These are phyloP conservation scores for Protobothrops mucrosquamatus DNA, from an alignment of 2,113 vertebrate species.

Conservation along the genomic window DNA sequence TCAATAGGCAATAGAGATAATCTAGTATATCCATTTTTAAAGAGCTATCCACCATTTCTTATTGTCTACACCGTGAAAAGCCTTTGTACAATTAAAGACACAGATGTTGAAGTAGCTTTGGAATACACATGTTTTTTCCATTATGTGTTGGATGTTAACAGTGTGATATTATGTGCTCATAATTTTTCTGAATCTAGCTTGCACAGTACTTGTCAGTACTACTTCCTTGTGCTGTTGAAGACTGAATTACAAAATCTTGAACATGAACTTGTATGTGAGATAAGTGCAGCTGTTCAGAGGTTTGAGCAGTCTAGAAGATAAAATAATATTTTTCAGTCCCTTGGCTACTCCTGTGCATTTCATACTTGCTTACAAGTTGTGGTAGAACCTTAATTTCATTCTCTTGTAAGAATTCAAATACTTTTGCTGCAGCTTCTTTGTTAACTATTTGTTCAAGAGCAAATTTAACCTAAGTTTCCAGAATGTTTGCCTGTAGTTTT, in stretches of 20 bases:
- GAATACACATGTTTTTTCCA: not conserved
- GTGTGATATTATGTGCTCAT: not conserved
- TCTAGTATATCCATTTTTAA: not conserved
- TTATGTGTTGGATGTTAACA: not conserved
- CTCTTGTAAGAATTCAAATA: not conserved
- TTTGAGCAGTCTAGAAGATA: not conserved
- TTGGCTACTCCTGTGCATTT: not conserved
- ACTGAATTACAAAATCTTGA: not conserved
- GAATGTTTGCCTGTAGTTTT: not conserved
- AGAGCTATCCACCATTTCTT: not conserved
- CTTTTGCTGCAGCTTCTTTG: not conserved
- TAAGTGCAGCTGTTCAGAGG: not conserved
- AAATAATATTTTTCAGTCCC: not conserved
- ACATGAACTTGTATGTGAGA: not conserved
- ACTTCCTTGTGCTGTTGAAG: not conserved
- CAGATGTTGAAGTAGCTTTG: not conserved
- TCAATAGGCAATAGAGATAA: not conserved
- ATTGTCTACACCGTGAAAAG: not conserved
- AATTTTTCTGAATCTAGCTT: not conserved
- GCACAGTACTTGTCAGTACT: not conserved
- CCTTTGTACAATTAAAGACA: not conserved
- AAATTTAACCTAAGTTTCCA: not conserved
- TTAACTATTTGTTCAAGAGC: not conserved
- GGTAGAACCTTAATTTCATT: not conserved
- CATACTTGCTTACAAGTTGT: not conserved